Evolutionary conservation across 2,797 vertebrate genomes (phyloP), one percentile per base, ranked within the genome.

Genomic region (Esox lucius): DNA sequence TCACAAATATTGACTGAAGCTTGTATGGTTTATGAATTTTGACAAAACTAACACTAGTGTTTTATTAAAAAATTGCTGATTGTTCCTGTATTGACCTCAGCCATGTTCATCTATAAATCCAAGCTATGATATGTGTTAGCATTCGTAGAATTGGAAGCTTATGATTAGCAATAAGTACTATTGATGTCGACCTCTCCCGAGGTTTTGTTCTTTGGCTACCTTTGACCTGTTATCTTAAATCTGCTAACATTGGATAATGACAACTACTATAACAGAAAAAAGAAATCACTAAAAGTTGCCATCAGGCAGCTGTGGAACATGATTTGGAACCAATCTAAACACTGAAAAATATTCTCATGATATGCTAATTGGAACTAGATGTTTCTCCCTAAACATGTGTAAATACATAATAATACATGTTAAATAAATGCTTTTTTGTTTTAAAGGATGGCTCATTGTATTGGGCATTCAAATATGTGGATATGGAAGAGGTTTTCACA

Each of bases 181-280:
- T 68, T 72, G 51, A n/a, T 75, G 77, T 80, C 76, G 67, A 75
- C 64, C 68, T 83, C 74, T 85, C 74, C 79, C 83, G 80, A 73
- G 75, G 17, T 79, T 82, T 88, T 90, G 86, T 87, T 93, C 92
- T 93, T 92, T 93, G 94, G 93, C 91, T 92, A 87, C 76, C 81
- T 87, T 85, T 87, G 86, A 93, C 86, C 86, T 86, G 90, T 89
- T 76, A 79, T 81, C 76, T 77, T 31, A 71, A 79, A 85, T 78
- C 74, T 82, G 75, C 77, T 87, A 85, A 65, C 73, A 84, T 6
- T 76, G 84, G 79, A 80, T 77, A 77, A 68, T 84, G 79, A 83
- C 77, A 85, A 87, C 79, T 70, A 83, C 80, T 83, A 83, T 64
- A 81, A 88, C 19, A 22, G 11, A 85, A 77, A 79, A 79, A 82